These are phyloP conservation scores for Pocota personata DNA, from an alignment of 2,888 invertebrate genomes.

Conservation along the genomic window DNA sequence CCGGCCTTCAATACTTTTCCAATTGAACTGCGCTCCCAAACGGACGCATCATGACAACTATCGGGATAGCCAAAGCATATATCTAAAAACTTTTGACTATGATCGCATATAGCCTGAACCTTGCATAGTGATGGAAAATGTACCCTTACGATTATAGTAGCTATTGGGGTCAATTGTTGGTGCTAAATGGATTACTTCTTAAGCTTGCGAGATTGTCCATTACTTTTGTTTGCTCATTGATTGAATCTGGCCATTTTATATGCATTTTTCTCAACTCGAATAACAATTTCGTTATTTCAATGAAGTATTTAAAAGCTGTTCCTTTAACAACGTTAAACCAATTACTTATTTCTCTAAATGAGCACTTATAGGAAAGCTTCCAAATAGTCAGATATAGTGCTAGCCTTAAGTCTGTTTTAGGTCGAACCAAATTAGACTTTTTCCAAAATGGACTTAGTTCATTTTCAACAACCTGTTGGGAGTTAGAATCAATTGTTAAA, in stretches of 20 bases:
- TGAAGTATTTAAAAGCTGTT: too few relatives aligned
- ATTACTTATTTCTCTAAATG: slow-evolving; percentile 14
- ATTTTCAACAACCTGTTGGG: too few relatives aligned
- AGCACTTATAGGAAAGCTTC: slow-evolving; percentile 18
- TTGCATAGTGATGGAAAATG: slow-evolving; percentile 13
- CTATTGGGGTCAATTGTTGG: neutral
- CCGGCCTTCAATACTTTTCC: neutral
- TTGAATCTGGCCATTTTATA: too few relatives aligned
- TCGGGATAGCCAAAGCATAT: slow-evolving; percentile 6
- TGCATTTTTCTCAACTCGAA: too few relatives aligned
- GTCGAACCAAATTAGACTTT: neutral
- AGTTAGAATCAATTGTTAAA: neutral
- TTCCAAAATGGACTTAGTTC: neutral
- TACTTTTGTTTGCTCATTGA: too few relatives aligned
- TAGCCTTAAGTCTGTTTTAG: neutral
- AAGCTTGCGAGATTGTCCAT: neutral
- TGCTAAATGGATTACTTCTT: neutral
- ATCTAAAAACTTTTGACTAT: neutral
- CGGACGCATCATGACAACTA: too few relatives aligned
- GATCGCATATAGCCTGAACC: slow-evolving; percentile 9
- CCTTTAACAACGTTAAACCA: too few relatives aligned
- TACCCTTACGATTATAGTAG: slow-evolving; percentile 6
- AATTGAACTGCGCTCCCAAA: slow-evolving; percentile 3
- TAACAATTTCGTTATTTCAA: too few relatives aligned
- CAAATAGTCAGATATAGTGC: neutral